Conservation (phyloP, 1,140 invertebrate species). For the Phymastichus coffea region DNA sequence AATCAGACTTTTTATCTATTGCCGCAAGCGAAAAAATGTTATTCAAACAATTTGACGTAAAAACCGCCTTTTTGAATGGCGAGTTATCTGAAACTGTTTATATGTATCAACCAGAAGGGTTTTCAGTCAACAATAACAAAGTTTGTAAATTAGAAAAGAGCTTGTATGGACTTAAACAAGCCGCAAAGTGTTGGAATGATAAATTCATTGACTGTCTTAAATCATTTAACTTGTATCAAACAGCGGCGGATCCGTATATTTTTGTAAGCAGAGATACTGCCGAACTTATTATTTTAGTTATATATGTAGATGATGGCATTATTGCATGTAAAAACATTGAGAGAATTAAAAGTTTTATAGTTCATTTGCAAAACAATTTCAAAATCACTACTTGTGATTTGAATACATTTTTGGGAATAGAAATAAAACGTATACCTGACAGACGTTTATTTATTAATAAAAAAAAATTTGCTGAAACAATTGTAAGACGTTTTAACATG, state of each 20-base stretch:
- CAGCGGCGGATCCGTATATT: constrained; percentile 23
- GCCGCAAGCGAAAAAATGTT: constrained; percentile 8
- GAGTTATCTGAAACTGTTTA: constrained; percentile 5
- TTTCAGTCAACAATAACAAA: neutral
- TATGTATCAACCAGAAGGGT: constrained; percentile 13
- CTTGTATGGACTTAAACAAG: constrained; percentile 47
- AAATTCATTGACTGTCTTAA: constrained; percentile 27
- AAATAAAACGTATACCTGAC: constrained; percentile 39
- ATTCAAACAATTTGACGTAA: constrained; percentile 5
- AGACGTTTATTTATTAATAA: constrained; percentile 41
- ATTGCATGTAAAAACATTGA: neutral
- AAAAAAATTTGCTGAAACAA: constrained; percentile 32
- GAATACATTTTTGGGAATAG: constrained; percentile 26
- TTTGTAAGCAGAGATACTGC: constrained; percentile 24
- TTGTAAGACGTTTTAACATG: constrained; percentile 31
- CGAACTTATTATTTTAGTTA: neutral
- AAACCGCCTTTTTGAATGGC: neutral
- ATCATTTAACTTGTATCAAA: constrained; percentile 15
- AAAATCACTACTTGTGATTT: constrained; percentile 14
- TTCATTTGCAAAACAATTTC: constrained; percentile 7
- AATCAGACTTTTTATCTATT: constrained; percentile 32
- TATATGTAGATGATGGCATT: too few relatives aligned
- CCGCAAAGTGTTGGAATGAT: constrained; percentile 43
- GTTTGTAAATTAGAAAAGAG: constrained; percentile 43
- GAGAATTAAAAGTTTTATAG: neutral